Evolutionary conservation across 1,140 invertebrate species (phyloP), one percentile per base, ranked within the genome.

Genomic region (Vanessa atalanta): DNA sequence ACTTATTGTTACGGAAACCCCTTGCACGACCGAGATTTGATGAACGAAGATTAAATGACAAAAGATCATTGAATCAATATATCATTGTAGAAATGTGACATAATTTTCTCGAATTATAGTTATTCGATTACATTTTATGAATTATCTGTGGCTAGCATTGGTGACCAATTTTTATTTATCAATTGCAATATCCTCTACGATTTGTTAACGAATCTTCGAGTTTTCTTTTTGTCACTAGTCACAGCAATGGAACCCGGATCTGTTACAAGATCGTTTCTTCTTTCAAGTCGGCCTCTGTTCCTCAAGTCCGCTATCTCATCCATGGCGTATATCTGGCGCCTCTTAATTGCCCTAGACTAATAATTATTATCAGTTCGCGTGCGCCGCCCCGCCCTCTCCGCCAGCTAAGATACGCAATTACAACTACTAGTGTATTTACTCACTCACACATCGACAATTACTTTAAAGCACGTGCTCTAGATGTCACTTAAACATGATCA

Each of bases 361-460:
- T 90, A 92, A 91, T 92, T 91, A 88, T 87, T 89, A 90, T 91
- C 89, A 88, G 88, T 88, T 87, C 79, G 88, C 87, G 87, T 91
- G 89, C 81, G 81, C 73, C 77, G 80, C 79, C 80, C 81, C 83
- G 85, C 88, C 87, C 80, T 79, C 77, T 69, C 75, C 65, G 63
- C 48, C 70, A 65, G 51, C 60, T 79, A 71, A 81, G 81, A 83
- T 87, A 88, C 87, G 82, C 83, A 87, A 78, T 83, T 83, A 83
- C 80, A 43, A 77, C 77, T 79, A 85, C 80, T 70, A 65, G 20
- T 74, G 70, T 69, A 77, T 65, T 76, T 66, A 78, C 80, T 70
- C 78, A 78, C 80, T 70, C 78, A 78, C 79, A 83, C 72, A 78
- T 70, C 65, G 55, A 77, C 53, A 72, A 60, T 15, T 63, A 65